Evolutionary conservation across 92 coral and sea anemone species (phyloP), one percentile per base, ranked within the genome.

Genomic region (Phymanthus crucifer): DNA sequence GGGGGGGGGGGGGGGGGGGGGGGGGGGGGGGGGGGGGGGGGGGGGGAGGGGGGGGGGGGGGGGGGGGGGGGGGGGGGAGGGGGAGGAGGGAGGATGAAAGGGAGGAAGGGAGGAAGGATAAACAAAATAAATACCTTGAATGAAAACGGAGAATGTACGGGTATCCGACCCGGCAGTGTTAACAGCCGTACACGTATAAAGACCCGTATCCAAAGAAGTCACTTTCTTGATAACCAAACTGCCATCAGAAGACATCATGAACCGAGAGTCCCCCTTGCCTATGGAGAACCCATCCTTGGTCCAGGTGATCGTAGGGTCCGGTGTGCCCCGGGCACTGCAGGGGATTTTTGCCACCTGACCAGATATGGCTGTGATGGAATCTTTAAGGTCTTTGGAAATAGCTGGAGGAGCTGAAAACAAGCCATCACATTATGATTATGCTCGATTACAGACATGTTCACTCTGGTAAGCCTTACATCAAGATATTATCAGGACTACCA

Each of bases 261-360:
- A 85, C 83, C 75, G 88, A 19, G 40, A 47, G 27, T 77, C 79
- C 27, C 88, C 82, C 19, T 83, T 36, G 24, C 67, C 43, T 17
- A 91, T 40, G 21, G 79, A 37, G 45, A 35, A 82, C 16, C 80
- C 90, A 32, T 91, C 82, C 66, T 81, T 89, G 6, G 86, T 83
- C 95, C 95, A 91, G 16, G 90, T 56, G 32, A 88, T 79, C 12
- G 87, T 47, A 10, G 95, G 95, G 32, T 40, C 70, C 17, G 95
- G 95, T 24, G 86, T 85, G 54, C 95, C 95, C 3, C 78, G 64
- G 17, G 92, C 88, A 10, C 81, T 83, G 73, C 95, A 91, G 77
- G 76, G 71, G 8, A 91, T 84, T 6, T 77, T 84, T 23, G 89
- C 83, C 19, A 86, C 78, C 32, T 83, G 81, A 27, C 90, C 87